Conservation (phyloP, 2,797 vertebrate genomes). For the Erethizon dorsatum region DNA sequence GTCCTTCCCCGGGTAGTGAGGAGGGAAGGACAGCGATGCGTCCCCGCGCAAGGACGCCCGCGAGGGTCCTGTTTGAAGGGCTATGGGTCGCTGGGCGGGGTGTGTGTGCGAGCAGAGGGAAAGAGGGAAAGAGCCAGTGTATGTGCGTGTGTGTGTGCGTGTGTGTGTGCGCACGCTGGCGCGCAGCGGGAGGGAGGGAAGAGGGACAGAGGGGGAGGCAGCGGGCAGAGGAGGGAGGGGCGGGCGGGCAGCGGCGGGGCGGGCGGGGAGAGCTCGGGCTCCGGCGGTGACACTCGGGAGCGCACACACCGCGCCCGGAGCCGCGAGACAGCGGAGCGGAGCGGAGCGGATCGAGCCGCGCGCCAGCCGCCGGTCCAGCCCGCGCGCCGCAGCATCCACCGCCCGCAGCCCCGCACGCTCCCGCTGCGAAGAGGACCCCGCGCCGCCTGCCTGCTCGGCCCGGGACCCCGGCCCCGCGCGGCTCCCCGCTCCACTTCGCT, state of each 20-base stretch:
- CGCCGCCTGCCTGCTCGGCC: not conserved
- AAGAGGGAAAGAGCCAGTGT: not conserved
- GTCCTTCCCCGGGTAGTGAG: not conserved
- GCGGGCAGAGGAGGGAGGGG: constrained; percentile 38
- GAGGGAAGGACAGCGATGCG: not conserved
- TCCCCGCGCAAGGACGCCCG: rapidly evolving
- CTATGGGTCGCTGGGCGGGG: not conserved
- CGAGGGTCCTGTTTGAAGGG: not conserved
- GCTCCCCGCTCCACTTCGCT: not conserved
- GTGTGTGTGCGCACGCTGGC: constrained; percentile 38
- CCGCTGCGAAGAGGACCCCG: not conserved
- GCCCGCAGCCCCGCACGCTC: not conserved
- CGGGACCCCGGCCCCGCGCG: not conserved
- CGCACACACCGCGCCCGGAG: constrained; percentile 53
- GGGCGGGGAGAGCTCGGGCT: constrained; percentile 63
- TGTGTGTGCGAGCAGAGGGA: not conserved
- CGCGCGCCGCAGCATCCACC: not conserved
- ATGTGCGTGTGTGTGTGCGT: not conserved
- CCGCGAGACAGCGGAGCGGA: constrained; percentile 63
- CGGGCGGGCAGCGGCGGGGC: not conserved
- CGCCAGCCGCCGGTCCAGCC: not conserved
- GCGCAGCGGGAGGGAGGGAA: constrained; percentile 66
- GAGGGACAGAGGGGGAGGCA: constrained; percentile 59
- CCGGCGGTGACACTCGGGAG: constrained; percentile 76
- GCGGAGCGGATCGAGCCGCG: constrained; percentile 46